Evolutionary conservation across 2,113 vertebrate species (phyloP).

Genomic region (Rutilus rutilus): DNA sequence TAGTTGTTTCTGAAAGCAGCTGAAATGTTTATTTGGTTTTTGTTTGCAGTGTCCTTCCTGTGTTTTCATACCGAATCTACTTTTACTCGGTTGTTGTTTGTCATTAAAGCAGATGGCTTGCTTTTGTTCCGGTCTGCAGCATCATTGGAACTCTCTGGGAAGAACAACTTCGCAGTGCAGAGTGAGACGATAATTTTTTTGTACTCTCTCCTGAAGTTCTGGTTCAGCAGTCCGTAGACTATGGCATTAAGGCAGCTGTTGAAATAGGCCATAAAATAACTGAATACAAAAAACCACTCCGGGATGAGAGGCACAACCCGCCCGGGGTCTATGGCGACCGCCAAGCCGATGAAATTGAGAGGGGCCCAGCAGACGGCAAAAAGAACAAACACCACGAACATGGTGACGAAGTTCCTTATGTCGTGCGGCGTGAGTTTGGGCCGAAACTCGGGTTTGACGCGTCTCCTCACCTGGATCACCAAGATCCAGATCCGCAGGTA

Average conservation of each 20-base stretch:
- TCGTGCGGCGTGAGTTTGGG: slow-evolving; percentile 82
- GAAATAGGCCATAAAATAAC: slow-evolving; percentile 71
- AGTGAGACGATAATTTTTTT: slow-evolving; percentile 79
- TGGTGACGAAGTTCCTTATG: slow-evolving; percentile 86
- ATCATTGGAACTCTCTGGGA: slow-evolving; percentile 80
- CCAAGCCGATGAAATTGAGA: slow-evolving; percentile 86
- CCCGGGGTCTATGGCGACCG: slow-evolving; percentile 79
- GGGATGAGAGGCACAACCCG: slow-evolving; percentile 68
- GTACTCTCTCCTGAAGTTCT: slow-evolving; percentile 87
- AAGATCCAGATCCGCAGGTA: slow-evolving; percentile 87
- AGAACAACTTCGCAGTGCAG: slow-evolving; percentile 79
- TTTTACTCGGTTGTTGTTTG: slow-evolving; percentile 80
- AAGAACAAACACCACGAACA: slow-evolving; percentile 88
- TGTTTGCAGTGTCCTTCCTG: slow-evolving; percentile 49
- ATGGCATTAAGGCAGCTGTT: slow-evolving; percentile 71
- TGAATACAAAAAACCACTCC: slow-evolving; percentile 62
- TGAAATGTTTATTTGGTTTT: slow-evolving; percentile 48
- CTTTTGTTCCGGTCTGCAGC: slow-evolving; percentile 76
- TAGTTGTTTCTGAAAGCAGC: slow-evolving; percentile 25
- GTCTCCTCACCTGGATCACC: slow-evolving; percentile 81
- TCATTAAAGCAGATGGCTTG: slow-evolving; percentile 81
- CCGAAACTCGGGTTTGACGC: slow-evolving; percentile 79
- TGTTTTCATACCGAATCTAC: slow-evolving; percentile 80
- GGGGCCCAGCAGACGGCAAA: slow-evolving; percentile 89
- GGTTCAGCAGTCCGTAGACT: slow-evolving; percentile 85